Conservation (phyloP, 2,888 invertebrate species). For the Cynaeus angustus region DNA sequence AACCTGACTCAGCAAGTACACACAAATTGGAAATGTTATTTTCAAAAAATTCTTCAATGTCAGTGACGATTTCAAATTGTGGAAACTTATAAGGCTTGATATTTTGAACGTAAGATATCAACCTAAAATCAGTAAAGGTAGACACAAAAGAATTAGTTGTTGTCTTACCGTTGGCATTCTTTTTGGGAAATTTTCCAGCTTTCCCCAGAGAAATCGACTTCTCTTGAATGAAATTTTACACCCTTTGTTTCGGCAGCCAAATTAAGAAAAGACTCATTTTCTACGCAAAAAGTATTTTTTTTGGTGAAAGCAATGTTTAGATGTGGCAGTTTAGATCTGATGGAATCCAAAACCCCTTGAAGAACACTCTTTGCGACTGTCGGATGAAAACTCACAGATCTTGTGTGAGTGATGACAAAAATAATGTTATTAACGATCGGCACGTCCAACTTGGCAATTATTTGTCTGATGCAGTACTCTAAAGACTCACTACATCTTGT, state of each 20-base stretch:
- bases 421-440: not conserved
- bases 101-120: not conserved
- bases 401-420: not conserved
- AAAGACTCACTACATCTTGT: not conserved
- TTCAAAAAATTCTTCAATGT: not conserved
- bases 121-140: not conserved
- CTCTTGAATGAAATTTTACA: not conserved
- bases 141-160: no score
- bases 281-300: not conserved
- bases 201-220: not conserved
- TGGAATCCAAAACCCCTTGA: not conserved
- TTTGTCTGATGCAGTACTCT: not conserved
- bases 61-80: not conserved
- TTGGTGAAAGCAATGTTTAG: not conserved
- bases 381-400: not conserved
- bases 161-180: constrained; percentile 2
- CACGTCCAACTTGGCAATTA: not conserved
- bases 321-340: not conserved
- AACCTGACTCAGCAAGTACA: not conserved
- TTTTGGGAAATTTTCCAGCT: not conserved
- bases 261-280: not conserved
- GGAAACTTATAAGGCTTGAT: not conserved
- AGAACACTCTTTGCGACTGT: not conserved
- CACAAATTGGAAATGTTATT: not conserved
- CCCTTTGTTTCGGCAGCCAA: not conserved